Percentiles rank a stretch among this genome's conserved stretches.
phyloP scores from a whole-genome alignment of 2,797 vertebrate species.

The Paramormyrops hopkinsi region DNA sequence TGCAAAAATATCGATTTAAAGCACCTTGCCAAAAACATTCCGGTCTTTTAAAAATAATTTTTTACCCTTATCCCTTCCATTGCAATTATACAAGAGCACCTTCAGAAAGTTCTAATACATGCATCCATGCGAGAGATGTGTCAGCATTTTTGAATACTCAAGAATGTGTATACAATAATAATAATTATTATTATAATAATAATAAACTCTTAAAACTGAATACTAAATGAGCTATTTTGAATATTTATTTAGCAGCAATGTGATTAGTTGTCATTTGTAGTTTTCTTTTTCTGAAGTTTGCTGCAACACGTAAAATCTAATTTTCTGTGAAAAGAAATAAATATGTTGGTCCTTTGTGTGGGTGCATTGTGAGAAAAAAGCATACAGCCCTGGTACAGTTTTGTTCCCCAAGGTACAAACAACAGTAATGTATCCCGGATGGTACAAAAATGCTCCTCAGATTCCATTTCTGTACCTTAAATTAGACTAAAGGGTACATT shows the following conservation, averaged over 20 bases:
- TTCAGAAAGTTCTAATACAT: neutral
- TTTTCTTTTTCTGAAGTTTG: neutral
- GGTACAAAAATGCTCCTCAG: neutral
- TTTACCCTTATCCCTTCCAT: neutral
- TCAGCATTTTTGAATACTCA: neutral
- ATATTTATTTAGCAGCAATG: neutral
- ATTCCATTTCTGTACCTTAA: neutral
- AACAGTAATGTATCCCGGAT: neutral
- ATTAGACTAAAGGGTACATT: neutral
- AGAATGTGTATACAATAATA: neutral
- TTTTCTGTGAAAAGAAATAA: neutral
- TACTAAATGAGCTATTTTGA: neutral
- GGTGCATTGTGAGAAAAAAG: neutral
- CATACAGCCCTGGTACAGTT: neutral
- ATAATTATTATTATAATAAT: neutral
- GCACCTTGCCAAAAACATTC: neutral
- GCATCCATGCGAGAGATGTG: neutral
- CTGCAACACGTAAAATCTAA: neutral
- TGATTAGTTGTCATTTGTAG: neutral
- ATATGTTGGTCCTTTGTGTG: neutral
- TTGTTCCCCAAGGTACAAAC: neutral
- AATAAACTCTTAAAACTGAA: neutral
- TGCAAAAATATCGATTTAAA: neutral
- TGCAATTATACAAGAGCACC: neutral
- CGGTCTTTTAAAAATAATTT: neutral